Evolutionary conservation across 2,797 vertebrate species (phyloP), one percentile per base, ranked within the genome.

Genomic region (Rhynchonycteris naso): DNA sequence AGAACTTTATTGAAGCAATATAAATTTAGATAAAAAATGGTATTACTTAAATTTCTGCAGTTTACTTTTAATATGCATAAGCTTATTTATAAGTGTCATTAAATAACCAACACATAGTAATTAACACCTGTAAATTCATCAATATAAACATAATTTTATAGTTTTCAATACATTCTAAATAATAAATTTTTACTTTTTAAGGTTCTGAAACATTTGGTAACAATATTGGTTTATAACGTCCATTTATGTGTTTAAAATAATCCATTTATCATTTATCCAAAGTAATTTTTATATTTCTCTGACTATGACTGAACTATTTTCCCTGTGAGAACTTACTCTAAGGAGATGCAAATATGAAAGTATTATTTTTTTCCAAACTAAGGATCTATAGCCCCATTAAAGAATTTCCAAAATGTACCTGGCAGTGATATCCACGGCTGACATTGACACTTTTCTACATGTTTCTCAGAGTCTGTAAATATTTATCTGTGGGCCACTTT

Each of bases 361-460:
- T 1, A 33, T 24, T 63, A 43, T 80, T 35, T 47, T 93, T 82
- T 69, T 22, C 58, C 88, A 0, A 30, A 5, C 10, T 90, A 28
- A 15, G 13, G 16, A 84, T 74, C 7, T 68, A 79, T 85, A 43
- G 52, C 19, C 1, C 16, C 50, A 35, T 33, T 82, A 80, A 92
- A 61, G 38, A 58, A 71, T 86, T 92, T 91, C 5, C n/a, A 94
- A 88, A 82, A 3, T 88, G 12, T 58, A n/a, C 13, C 19, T 93
- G 74, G 16, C 56, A 88, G 26, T 26, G 90, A 94, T 82, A 65
- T 11, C 10, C 30, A 71, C 6, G 75, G 54, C 30, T 91, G 75
- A 82, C 61, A 88, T 1, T 68, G 16, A 78, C 14, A 47, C 1
- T 80, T 93, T 87, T 58, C 66, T 72, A 38, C 61, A n/a, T 63